A percentile compares a stretch with the other conserved stretches of the same genome.
Conservation (phyloP, 2,113 vertebrate genomes). For the Mesoclemmys tuberculata region DNA sequence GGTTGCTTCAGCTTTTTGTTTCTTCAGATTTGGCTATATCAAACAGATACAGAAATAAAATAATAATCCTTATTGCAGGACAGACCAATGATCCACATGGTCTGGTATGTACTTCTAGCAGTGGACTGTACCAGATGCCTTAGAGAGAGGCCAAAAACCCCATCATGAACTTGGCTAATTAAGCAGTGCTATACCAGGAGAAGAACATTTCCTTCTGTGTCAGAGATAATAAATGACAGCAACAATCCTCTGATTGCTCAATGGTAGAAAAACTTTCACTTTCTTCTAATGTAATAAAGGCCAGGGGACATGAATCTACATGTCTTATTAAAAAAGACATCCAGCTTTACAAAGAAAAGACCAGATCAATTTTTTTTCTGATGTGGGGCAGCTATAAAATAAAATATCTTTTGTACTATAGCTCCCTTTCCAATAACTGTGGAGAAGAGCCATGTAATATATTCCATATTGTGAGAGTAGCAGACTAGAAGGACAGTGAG, state of each 20-base stretch:
- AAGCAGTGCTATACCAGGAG: neutral
- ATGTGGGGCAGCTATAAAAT: neutral
- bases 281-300: neutral
- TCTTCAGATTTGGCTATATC: neutral
- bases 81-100: conserved; percentile 7
- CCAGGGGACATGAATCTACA: neutral
- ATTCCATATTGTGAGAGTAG: neutral
- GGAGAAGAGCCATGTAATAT: neutral
- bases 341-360: neutral
- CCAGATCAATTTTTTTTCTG: neutral
- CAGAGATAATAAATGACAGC: neutral
- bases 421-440: neutral
- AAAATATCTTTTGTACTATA: neutral
- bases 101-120: neutral
- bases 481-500: neutral
- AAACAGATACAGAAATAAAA: neutral
- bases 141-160: neutral
- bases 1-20: too few relatives aligned
- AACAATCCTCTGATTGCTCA: neutral
- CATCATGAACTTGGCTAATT: neutral
- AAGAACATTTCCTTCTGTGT: neutral
- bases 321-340: neutral
- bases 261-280: neutral
- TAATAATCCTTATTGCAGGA: conserved; percentile 18
- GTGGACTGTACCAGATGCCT: neutral